Conservation (phyloP, 2,888 invertebrate species). For the Gortyna flavago region DNA sequence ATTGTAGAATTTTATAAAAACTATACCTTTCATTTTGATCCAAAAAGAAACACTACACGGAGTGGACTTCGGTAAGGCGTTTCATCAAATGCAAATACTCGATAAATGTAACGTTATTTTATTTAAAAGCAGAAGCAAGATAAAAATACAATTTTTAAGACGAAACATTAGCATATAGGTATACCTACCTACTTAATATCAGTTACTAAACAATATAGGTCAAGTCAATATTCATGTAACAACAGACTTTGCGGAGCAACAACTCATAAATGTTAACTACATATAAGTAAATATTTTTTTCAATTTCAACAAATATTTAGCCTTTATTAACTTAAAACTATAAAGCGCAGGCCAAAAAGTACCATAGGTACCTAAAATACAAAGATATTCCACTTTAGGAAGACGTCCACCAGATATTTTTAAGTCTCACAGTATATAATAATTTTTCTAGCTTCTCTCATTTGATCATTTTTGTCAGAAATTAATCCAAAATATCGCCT, state of each 20-base stretch:
- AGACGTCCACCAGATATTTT: not conserved
- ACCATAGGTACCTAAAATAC: not conserved
- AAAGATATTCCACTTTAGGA: not conserved
- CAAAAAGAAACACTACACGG: not conserved
- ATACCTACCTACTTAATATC: not conserved
- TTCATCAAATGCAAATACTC: not conserved
- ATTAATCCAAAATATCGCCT: not conserved
- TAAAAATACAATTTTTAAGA: not conserved
- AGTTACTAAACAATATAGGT: not conserved
- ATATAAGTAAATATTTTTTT: not conserved
- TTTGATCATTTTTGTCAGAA: not conserved
- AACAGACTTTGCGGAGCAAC: not conserved
- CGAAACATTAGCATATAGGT: not conserved
- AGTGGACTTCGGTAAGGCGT: not conserved
- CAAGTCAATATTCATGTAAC: not conserved
- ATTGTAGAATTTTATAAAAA: not conserved
- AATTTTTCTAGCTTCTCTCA: not conserved
- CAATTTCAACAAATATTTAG: not conserved
- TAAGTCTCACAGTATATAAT: too few species aligned
- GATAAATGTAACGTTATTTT: not conserved
- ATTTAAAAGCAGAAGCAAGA: slow-evolving; percentile 6
- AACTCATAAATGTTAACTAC: not conserved
- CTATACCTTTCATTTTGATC: not conserved
- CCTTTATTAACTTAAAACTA: not conserved
- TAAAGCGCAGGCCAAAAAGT: not conserved